phyloP scores from a whole-genome alignment of 2,797 vertebrate species.

The Megalops cyprinoides region DNA sequence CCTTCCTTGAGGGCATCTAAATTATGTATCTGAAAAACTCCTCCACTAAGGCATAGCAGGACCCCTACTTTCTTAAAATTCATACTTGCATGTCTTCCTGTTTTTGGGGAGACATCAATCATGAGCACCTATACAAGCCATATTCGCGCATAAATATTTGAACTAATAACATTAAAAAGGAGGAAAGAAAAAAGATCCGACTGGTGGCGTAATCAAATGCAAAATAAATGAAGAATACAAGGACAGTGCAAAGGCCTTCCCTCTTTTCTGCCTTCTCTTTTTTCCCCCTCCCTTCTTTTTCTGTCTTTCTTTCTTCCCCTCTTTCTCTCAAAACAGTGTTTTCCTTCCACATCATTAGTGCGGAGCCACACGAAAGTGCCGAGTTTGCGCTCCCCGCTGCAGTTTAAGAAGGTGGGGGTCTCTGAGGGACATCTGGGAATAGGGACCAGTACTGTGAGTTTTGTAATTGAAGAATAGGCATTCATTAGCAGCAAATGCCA shows the following conservation, averaged over 20 bases:
- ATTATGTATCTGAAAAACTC: conserved; percentile 99
- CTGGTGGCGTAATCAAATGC: conserved; percentile 96
- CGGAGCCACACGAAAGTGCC: conserved; percentile 87
- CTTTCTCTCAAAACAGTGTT: conserved; percentile 71
- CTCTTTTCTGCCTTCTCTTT: conserved; percentile 56
- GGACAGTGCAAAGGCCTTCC: conserved; percentile 83
- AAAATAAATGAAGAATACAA: conserved; percentile 98
- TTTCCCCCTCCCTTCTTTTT: conserved; percentile 47
- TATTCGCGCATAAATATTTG: conserved; percentile 99
- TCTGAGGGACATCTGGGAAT: conserved; percentile 87
- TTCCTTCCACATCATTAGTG: conserved; percentile 95
- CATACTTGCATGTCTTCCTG: conserved; percentile 93
- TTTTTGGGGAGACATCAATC: conserved; percentile 99
- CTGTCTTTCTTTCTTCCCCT: conserved; percentile 70
- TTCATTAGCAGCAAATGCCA: conserved; percentile 96
- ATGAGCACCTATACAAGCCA: conserved; percentile 91
- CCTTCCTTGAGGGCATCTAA: conserved; percentile 99
- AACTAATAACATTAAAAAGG: conserved; percentile 98
- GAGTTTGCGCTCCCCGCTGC: conserved; percentile 88
- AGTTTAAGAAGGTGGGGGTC: conserved; percentile 85
- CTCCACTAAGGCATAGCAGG: conserved; percentile 93
- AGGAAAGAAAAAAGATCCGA: conserved; percentile 92
- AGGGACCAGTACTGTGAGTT: conserved; percentile 79
- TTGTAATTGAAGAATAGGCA: conserved; percentile 94
- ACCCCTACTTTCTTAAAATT: conserved; percentile 96